Evolutionary conservation across 2,797 vertebrate species (phyloP).

Genomic region (Bufotes viridis): DNA sequence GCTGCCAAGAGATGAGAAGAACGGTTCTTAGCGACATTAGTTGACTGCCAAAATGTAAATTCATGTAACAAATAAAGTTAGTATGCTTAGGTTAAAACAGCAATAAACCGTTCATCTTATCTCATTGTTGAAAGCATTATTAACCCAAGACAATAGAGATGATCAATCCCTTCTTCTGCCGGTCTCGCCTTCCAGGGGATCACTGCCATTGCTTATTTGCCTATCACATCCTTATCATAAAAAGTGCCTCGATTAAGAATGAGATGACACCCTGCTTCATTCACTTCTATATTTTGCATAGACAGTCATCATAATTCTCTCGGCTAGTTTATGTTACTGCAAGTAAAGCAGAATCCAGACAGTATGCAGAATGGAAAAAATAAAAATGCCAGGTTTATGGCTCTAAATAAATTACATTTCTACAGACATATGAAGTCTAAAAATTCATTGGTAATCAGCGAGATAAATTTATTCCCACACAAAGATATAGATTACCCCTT

Average conservation of each 20-base stretch:
- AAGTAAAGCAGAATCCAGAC: conserved; percentile 29
- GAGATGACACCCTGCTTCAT: conserved; percentile 37
- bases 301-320: conserved; percentile 40
- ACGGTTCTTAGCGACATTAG: neutral
- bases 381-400: conserved; percentile 33
- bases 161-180: conserved; percentile 27
- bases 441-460: conserved; percentile 11
- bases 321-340: conserved; percentile 22
- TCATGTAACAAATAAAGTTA: conserved; percentile 31
- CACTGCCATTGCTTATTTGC: conserved; percentile 50
- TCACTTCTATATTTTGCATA: conserved; percentile 25
- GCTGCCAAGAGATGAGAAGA: conserved; percentile 71
- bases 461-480: conserved; percentile 21
- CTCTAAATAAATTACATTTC: conserved; percentile 41
- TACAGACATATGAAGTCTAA: conserved; percentile 7
- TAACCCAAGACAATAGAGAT: conserved; percentile 23
- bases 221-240: conserved; percentile 45
- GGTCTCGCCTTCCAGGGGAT: neutral
- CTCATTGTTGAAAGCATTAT: conserved; percentile 18
- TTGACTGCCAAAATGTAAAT: conserved; percentile 18
- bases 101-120: conserved; percentile 32
- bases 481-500: neutral
- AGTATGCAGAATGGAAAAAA: neutral
- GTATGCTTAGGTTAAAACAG: conserved; percentile 22
- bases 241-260: conserved; percentile 34